Conservation (phyloP, 37 sponge, comb jelly and placozoan species). For the Theonella swinhoei region DNA sequence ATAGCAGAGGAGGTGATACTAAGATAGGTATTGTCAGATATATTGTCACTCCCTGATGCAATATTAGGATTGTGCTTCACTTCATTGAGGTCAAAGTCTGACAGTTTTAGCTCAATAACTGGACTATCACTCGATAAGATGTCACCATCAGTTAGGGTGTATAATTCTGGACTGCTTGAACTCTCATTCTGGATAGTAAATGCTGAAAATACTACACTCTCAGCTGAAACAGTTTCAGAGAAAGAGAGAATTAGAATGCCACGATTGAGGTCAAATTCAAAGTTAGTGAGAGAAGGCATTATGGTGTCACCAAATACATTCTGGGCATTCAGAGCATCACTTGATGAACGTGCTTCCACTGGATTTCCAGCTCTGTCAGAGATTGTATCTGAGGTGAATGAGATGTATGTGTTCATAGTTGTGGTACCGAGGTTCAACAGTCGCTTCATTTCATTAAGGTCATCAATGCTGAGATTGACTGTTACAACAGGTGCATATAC, state of each 20-base stretch:
- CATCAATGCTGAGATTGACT: slow-evolving; percentile 37
- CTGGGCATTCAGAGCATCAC: slow-evolving; percentile 34
- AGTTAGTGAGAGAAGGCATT: slow-evolving; percentile 36
- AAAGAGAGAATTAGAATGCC: slow-evolving; percentile 67
- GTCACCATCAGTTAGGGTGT: slow-evolving; percentile 69
- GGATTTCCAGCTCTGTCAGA: slow-evolving; percentile 58
- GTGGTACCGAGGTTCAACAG: slow-evolving; percentile 53
- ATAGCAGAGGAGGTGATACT: slow-evolving; percentile 47
- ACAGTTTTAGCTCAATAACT: slow-evolving; percentile 48
- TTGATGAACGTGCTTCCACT: slow-evolving; percentile 25
- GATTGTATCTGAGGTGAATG: slow-evolving; percentile 53
- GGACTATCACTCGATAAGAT: slow-evolving; percentile 56
- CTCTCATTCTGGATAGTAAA: slow-evolving; percentile 47
- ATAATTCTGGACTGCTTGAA: background rate
- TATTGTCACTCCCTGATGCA: slow-evolving; percentile 56
- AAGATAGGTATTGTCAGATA: slow-evolving; percentile 58
- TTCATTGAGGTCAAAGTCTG: slow-evolving; percentile 69
- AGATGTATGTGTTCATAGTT: slow-evolving; percentile 69
- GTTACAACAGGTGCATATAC: slow-evolving; percentile 52
- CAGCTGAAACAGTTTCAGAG: slow-evolving; percentile 73
- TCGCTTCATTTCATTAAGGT: slow-evolving; percentile 81
- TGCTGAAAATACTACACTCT: slow-evolving; percentile 49
- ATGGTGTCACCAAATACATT: slow-evolving; percentile 47
- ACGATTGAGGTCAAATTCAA: slow-evolving; percentile 64
- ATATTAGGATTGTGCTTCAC: slow-evolving; percentile 50